These are phyloP conservation scores for Brachystomella parvula DNA, from an alignment of 1,140 invertebrate genomes.

Conservation along the genomic window DNA sequence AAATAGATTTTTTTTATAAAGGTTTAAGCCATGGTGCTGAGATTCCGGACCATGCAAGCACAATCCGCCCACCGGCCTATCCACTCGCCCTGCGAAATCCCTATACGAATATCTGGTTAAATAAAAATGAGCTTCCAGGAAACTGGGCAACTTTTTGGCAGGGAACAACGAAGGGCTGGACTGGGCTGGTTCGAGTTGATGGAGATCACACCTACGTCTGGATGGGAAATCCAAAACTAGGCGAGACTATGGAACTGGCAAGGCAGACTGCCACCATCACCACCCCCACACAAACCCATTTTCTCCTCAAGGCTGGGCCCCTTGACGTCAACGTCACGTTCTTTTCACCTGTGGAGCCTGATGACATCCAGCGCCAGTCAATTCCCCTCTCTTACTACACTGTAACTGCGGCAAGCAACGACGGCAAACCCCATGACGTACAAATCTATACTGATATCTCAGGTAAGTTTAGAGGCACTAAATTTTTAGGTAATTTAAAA, in stretches of 20 bases:
- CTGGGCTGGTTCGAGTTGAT: conserved; percentile 27
- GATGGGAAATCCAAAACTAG: conserved; percentile 19
- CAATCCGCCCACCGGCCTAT: conserved; percentile 22
- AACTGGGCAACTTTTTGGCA: conserved; percentile 30
- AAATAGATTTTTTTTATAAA: neutral
- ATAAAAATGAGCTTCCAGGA: conserved; percentile 25
- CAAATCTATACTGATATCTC: conserved; percentile 32
- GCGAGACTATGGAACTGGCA: neutral
- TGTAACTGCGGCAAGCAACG: conserved; percentile 16
- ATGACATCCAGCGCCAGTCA: conserved; percentile 22
- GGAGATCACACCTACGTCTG: conserved; percentile 13
- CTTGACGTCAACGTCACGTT: conserved; percentile 29
- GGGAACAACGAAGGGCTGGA: conserved; percentile 24
- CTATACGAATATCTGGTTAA: conserved; percentile 21
- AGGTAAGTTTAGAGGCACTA: no score
- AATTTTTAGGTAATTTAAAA: no score
- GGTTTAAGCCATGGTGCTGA: neutral
- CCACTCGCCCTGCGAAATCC: conserved; percentile 27
- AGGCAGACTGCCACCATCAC: conserved; percentile 6
- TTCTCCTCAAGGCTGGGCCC: conserved; percentile 24
- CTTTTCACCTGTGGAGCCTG: conserved; percentile 28
- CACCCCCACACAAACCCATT: conserved; percentile 29
- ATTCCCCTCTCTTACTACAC: conserved; percentile 29
- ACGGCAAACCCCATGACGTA: conserved; percentile 19
- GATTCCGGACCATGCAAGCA: conserved; percentile 19